These are phyloP conservation scores for Caligus rogercresseyi DNA, from an alignment of 1,140 invertebrate species.

Conservation along the genomic window DNA sequence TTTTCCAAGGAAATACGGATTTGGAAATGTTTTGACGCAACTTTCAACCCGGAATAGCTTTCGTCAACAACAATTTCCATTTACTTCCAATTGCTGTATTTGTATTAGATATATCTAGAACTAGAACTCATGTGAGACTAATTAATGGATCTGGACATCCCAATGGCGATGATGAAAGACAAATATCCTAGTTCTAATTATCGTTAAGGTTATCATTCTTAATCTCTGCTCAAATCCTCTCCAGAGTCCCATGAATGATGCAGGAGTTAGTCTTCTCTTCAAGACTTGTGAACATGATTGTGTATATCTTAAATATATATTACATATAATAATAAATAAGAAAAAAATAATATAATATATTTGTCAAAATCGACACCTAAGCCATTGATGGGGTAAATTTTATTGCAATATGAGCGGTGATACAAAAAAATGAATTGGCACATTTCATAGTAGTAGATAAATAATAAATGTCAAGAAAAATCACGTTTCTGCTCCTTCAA, in stretches of 20 bases:
- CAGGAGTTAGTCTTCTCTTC: background rate
- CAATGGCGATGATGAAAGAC: background rate
- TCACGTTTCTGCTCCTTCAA: background rate
- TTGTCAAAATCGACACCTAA: background rate
- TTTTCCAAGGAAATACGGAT: no score
- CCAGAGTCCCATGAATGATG: no score
- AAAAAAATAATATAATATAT: background rate
- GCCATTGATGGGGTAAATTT: background rate
- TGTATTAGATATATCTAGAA: no score
- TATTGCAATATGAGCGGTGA: no score
- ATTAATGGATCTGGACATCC: background rate
- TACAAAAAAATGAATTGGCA: background rate
- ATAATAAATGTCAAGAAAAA: background rate
- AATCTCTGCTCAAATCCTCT: background rate
- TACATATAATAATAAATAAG: background rate
- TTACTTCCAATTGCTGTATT: no score
- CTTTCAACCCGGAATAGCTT: no score
- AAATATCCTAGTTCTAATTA: background rate
- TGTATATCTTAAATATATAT: no score
- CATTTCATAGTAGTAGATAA: background rate
- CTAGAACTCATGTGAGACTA: no score
- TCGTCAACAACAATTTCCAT: no score
- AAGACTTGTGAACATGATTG: background rate
- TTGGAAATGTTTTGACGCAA: no score
- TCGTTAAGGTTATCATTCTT: background rate